These are phyloP conservation scores for Pogoniulus pusillus DNA, from an alignment of 2,797 vertebrate genomes.

Conservation along the genomic window DNA sequence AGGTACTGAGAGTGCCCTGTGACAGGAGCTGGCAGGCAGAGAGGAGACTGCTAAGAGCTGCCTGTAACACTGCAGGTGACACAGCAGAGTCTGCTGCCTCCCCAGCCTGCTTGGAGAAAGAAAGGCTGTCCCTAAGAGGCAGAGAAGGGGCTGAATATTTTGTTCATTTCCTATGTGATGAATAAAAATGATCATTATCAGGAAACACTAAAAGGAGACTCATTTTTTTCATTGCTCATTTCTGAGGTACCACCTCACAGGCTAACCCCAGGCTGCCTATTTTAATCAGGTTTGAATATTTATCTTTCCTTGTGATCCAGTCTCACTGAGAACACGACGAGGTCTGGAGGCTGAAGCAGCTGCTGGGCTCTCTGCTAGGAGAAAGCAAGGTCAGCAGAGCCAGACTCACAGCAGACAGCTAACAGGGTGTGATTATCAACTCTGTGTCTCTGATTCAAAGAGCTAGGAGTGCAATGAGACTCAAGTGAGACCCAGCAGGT, in stretches of 20 bases:
- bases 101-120: not conserved
- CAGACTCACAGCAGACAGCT: not conserved
- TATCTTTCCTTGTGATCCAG: not conserved
- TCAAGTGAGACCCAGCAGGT: not conserved
- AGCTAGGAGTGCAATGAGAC: not conserved
- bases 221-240: slow-evolving; percentile 11
- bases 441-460: not conserved
- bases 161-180: not conserved
- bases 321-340: not conserved
- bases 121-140: not conserved
- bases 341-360: not conserved
- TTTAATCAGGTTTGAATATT: not conserved
- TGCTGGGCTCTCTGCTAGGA: not conserved
- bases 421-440: not conserved
- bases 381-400: not conserved
- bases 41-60: not conserved
- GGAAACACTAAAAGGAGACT: not conserved
- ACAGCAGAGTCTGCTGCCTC: not conserved
- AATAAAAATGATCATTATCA: not conserved
- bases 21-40: not conserved
- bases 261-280: not conserved
- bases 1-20: not conserved
- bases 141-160: not conserved
- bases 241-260: not conserved
- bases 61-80: not conserved